phyloP scores from a whole-genome alignment of 2,113 vertebrate genomes.

The Menidia beryllina region DNA sequence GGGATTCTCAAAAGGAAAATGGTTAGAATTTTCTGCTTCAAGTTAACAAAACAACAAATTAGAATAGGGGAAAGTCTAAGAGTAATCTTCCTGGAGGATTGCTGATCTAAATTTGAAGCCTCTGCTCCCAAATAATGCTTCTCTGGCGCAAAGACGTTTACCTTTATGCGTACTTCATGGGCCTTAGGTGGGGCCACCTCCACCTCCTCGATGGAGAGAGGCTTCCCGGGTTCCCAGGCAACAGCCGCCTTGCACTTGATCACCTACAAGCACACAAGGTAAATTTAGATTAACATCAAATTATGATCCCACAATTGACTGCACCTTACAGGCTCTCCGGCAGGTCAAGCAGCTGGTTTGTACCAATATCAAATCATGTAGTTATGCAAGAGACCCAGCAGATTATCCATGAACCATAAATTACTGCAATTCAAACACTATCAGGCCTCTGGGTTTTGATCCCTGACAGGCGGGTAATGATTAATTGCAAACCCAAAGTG shows the following conservation, averaged over 20 bases:
- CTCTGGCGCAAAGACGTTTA: conserved; percentile 10
- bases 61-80: not conserved
- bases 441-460: not conserved
- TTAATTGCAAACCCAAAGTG: not conserved
- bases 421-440: not conserved
- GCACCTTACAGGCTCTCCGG: not conserved
- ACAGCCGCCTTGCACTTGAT: conserved; percentile 88
- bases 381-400: not conserved
- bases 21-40: too few species aligned
- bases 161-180: conserved; percentile 86
- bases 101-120: not conserved
- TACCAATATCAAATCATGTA: not conserved
- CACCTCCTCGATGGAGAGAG: conserved; percentile 83
- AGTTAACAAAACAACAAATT: too few species aligned
- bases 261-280: conserved; percentile 66
- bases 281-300: not conserved
- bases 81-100: too few species aligned
- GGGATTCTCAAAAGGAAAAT: too few species aligned
- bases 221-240: conserved; percentile 84
- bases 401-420: not conserved
- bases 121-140: not conserved
- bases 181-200: conserved; percentile 86
- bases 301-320: not conserved
- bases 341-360: not conserved
- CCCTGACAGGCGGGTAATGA: not conserved